Evolutionary conservation across 2,797 vertebrate genomes (phyloP).

Genomic region (Nyctalus aviator): DNA sequence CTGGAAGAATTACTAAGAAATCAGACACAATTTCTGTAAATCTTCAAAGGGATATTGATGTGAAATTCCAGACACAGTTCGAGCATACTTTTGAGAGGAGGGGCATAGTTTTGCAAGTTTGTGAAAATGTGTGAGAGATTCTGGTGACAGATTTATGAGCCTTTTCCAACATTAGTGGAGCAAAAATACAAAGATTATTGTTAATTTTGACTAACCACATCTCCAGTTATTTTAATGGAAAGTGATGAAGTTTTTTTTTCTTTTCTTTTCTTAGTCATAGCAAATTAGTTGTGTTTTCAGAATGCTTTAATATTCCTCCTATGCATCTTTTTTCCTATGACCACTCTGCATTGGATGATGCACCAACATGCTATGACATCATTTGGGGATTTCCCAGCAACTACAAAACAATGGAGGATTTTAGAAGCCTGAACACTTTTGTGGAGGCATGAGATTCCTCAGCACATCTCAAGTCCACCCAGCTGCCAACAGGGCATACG

Average conservation of each 20-base stretch:
- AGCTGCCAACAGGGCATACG: not conserved
- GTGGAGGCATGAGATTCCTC: not conserved
- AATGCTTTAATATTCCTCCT: constrained; percentile 61
- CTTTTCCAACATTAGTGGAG: constrained; percentile 57
- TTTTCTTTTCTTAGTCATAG: constrained; percentile 68
- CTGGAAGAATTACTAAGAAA: constrained; percentile 85
- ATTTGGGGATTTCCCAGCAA: not conserved
- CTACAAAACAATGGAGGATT: not conserved
- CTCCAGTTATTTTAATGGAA: constrained; percentile 74
- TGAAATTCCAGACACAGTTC: constrained; percentile 80
- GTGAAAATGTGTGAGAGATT: constrained; percentile 33
- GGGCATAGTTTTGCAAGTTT: constrained; percentile 73
- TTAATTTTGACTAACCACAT: constrained; percentile 82
- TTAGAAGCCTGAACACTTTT: not conserved
- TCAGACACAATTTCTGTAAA: constrained; percentile 85
- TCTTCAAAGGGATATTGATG: constrained; percentile 83
- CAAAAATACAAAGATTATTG: constrained; percentile 78
- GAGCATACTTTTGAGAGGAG: constrained; percentile 70
- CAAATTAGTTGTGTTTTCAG: constrained; percentile 58
- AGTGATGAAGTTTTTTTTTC: not conserved
- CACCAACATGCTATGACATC: not conserved
- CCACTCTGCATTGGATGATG: constrained; percentile 46
- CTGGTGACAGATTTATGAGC: constrained; percentile 72
- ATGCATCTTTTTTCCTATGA: constrained; percentile 60
- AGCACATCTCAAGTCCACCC: not conserved